A percentile compares a stretch with the other conserved stretches of the same genome.
Evolutionary conservation across 2,113 vertebrate species (phyloP).

Genomic region (Percopsis transmontana): DNA sequence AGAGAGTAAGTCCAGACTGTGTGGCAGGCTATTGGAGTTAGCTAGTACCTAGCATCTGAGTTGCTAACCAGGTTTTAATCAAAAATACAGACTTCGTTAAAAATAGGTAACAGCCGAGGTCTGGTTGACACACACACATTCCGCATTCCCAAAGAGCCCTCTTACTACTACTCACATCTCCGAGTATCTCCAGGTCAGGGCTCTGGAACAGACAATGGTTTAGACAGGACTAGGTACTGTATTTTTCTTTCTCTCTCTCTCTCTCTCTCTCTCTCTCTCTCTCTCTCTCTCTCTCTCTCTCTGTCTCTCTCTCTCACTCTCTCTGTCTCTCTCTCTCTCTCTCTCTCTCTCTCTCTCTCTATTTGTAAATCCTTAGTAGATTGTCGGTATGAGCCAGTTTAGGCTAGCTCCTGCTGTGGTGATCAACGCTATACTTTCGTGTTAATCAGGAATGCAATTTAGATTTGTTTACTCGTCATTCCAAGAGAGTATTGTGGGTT

Average conservation of each 20-base stretch:
- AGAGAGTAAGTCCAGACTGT: too few relatives aligned
- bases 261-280: slow-evolving; percentile 12
- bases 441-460: too few relatives aligned
- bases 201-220: slow-evolving; percentile 81
- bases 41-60: too few relatives aligned
- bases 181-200: slow-evolving; percentile 81
- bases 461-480: too few relatives aligned
- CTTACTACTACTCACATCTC: slow-evolving; percentile 82
- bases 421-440: too few relatives aligned
- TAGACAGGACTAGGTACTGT: slow-evolving; percentile 49
- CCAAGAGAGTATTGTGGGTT: too few relatives aligned
- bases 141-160: slow-evolving; percentile 51
- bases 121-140: slow-evolving; percentile 27
- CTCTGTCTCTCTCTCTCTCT: neutral
- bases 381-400: too few relatives aligned
- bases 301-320: neutral
- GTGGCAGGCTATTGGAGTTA: too few relatives aligned
- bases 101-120: slow-evolving; percentile 42
- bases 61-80: neutral
- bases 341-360: too few relatives aligned
- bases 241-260: slow-evolving; percentile 18
- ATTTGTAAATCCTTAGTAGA: too few relatives aligned
- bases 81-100: neutral
- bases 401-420: too few relatives aligned
- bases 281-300: slow-evolving; percentile 13